A percentile compares a stretch with the other conserved stretches of the same genome.
Conservation (phyloP, 2,888 invertebrate species). For the Oxytorus armatus region DNA sequence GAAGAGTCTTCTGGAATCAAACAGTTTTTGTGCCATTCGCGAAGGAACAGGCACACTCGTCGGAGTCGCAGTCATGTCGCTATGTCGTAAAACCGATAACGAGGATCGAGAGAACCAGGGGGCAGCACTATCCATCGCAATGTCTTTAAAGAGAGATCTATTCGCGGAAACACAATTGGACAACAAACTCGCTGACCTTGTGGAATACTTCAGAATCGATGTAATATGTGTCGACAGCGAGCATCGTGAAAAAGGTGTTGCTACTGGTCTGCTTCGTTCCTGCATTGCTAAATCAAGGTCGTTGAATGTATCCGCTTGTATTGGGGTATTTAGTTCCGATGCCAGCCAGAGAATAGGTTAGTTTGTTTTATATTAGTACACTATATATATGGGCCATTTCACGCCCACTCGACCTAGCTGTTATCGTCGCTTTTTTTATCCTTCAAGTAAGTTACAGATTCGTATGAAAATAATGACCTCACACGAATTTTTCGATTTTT, state of each 20-base stretch:
- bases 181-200: conserved; percentile 38
- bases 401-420: too few relatives aligned
- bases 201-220: conserved; percentile 66
- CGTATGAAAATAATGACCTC: too few relatives aligned
- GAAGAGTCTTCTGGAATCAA: conserved; percentile 46
- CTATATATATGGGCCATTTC: too few relatives aligned
- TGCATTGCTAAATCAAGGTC: conserved; percentile 66
- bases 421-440: too few relatives aligned
- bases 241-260: conserved; percentile 70
- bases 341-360: conserved; percentile 71
- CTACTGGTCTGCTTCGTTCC: conserved; percentile 71
- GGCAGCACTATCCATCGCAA: conserved; percentile 51
- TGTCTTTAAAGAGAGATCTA: conserved; percentile 51
- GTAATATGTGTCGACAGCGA: conserved; percentile 67
- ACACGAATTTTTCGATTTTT: too few relatives aligned
- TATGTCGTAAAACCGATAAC: conserved; percentile 39
- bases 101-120: conserved; percentile 36
- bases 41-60: conserved; percentile 72
- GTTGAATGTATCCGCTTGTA: conserved; percentile 55
- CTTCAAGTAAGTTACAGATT: too few relatives aligned
- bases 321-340: conserved; percentile 71
- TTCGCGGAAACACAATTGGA: conserved; percentile 28
- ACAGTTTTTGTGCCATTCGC: conserved; percentile 72
- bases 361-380: not conserved
- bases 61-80: conserved; percentile 70